Conservation (phyloP, 2,888 invertebrate species). For the Cataglyphis rosenhaueri region DNA sequence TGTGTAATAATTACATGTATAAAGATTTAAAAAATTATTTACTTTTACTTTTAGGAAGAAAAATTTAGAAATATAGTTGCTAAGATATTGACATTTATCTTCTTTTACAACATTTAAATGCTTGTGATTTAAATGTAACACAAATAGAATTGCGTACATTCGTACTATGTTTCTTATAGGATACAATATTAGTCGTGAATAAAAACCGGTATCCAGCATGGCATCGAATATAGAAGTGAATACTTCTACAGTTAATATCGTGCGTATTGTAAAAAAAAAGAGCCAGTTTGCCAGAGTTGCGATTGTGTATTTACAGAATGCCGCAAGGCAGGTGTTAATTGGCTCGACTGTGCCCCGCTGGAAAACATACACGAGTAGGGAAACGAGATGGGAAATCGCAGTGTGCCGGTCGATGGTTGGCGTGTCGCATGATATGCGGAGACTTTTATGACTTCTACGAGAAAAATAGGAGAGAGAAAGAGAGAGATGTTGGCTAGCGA, state of each 20-base stretch:
- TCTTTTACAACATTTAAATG: background rate
- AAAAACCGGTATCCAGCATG: background rate
- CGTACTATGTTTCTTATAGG: background rate
- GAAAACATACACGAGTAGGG: constrained; percentile 63
- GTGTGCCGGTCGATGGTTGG: constrained; percentile 67
- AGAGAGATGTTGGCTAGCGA: constrained; percentile 60
- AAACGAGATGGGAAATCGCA: constrained; percentile 68
- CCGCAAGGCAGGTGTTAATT: constrained; percentile 75
- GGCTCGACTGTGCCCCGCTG: constrained; percentile 60
- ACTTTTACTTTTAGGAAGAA: background rate
- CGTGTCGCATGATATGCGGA: constrained; percentile 83
- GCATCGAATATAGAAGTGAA: constrained; percentile 21
- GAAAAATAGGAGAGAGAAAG: constrained; percentile 12
- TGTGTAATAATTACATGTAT: background rate
- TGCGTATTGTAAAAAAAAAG: constrained; percentile 40
- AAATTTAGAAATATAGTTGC: background rate
- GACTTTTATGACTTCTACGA: constrained; percentile 80
- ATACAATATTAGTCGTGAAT: constrained; percentile 1
- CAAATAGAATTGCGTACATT: background rate
- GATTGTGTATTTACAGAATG: constrained; percentile 45
- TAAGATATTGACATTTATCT: background rate
- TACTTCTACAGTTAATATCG: constrained; percentile 25
- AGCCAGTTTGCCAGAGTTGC: constrained; percentile 4
- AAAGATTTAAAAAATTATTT: background rate
- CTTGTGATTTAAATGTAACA: background rate